Evolutionary conservation across 1,140 invertebrate genomes (phyloP), one percentile per base, ranked within the genome.

Genomic region (Cyclina sinensis): DNA sequence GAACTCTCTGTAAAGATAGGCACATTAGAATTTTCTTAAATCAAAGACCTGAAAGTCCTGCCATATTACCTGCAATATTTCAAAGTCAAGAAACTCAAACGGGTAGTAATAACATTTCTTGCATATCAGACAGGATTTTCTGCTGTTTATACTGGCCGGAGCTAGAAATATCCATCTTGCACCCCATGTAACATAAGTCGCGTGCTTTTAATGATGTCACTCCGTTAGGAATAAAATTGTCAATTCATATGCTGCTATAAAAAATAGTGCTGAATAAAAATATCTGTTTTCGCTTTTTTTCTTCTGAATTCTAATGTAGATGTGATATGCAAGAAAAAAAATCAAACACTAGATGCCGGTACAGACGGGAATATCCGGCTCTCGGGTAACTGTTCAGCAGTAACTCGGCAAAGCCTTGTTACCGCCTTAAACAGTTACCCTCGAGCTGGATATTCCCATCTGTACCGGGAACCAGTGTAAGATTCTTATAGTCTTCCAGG

Each of bases 1-100:
- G 59, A 81, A 81, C 54, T 81, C 21, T 14, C 79, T 81, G 79
- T 39, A 81, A 81, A 27, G 24, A 62, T 11, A 54, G 7, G 43
- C 43, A 46, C 7, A 9, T 9, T 18, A 12, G 14, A 54, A 54
- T 54, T 54, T 3, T n/a, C 21, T 54, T 46, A 16, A 18, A n/a
- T n/a, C 4, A 54, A 14, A 54, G 51, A 54, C 51, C 43, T 4
- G 43, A 54, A 18, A 18, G 3, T 3, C 7, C 3, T n/a, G 18
- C 5, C 51, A 54, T 18, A 11, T 54, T 4, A 18, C 7, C 21
- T 18, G 12, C 21, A 7, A n/a, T 54, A 18, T 7, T n/a, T 14
- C 21, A 12, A 4, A 54, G 21, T n/a, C 51, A 54, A 12, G 12
- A 12, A 14, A 18, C 7, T 54, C 21, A n/a, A 18, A 3, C 21